phyloP scores from a whole-genome alignment of 1,140 invertebrate genomes.

The Dendroctonus ponderosae region DNA sequence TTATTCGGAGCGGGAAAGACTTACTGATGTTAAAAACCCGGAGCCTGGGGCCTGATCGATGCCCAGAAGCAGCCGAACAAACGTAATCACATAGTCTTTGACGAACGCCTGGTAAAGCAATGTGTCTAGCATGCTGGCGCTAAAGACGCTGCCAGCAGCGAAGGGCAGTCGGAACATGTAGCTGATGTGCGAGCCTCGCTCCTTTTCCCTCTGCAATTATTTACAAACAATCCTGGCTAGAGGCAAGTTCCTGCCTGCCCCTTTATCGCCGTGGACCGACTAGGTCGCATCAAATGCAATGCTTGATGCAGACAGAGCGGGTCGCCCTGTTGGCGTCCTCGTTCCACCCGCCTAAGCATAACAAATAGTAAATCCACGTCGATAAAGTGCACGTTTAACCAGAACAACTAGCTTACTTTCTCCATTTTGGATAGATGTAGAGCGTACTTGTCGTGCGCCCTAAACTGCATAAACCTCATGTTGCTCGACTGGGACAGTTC shows the following conservation, averaged over 20 bases:
- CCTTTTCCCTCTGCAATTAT: conserved; percentile 85
- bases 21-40: conserved; percentile 94
- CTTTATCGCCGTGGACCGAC: too few relatives aligned
- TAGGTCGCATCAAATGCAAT: too few relatives aligned
- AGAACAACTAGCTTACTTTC: conserved; percentile 70
- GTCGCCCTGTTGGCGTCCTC: too few relatives aligned
- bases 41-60: conserved; percentile 97
- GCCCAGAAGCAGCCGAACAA: conserved; percentile 89
- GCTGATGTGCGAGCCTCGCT: conserved; percentile 96
- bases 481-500: conserved; percentile 96
- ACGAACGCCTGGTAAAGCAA: conserved; percentile 92
- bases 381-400: too few relatives aligned
- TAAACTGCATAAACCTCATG: conserved; percentile 99
- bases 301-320: too few relatives aligned
- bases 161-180: conserved; percentile 99
- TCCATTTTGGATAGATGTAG: conserved; percentile 97
- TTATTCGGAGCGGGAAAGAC: conserved; percentile 35
- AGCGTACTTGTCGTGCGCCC: conserved; percentile 95
- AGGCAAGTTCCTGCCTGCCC: too few relatives aligned
- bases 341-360: too few relatives aligned
- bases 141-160: conserved; percentile 96
- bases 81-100: conserved; percentile 98
- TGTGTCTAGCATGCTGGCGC: conserved; percentile 84
- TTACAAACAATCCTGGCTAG: too few relatives aligned
- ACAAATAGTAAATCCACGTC: too few relatives aligned